Percentiles rank a stretch among this genome's conserved stretches.
Conservation (phyloP, 2,797 vertebrate genomes). For the Agapornis canus region DNA sequence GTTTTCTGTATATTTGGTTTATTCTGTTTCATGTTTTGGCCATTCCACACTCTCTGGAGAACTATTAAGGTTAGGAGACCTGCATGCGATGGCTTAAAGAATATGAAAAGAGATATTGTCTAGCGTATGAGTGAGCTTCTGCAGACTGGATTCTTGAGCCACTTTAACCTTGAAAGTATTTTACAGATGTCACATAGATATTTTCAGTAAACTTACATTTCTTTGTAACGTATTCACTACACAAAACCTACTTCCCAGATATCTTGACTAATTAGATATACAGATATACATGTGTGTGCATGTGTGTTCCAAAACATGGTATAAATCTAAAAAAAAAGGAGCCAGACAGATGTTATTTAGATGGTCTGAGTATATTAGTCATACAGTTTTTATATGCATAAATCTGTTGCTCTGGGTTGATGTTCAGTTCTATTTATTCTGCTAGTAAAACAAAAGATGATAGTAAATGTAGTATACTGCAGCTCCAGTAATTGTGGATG, state of each 20-base stretch:
- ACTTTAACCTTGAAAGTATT: constrained; percentile 33
- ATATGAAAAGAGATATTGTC: background rate
- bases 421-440: background rate
- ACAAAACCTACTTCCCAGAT: background rate
- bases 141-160: background rate
- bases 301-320: background rate
- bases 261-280: background rate
- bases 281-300: background rate
- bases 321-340: constrained; percentile 7
- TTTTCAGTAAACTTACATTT: constrained; percentile 8
- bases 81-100: constrained; percentile 31
- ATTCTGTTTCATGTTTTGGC: constrained; percentile 59
- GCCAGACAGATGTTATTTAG: background rate
- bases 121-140: background rate
- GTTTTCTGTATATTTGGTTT: constrained; percentile 14
- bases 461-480: background rate
- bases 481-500: background rate
- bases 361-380: background rate
- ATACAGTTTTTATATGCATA: background rate
- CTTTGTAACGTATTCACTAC: constrained; percentile 11
- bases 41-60: constrained; percentile 21
- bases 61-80: constrained; percentile 38
- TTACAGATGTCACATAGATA: background rate
- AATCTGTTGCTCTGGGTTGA: background rate
- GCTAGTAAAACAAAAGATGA: background rate